A percentile compares a stretch with the other conserved stretches of the same genome.
These are phyloP conservation scores for Drosophila borealis DNA, from an alignment of 2,888 invertebrate species.

Conservation along the genomic window DNA sequence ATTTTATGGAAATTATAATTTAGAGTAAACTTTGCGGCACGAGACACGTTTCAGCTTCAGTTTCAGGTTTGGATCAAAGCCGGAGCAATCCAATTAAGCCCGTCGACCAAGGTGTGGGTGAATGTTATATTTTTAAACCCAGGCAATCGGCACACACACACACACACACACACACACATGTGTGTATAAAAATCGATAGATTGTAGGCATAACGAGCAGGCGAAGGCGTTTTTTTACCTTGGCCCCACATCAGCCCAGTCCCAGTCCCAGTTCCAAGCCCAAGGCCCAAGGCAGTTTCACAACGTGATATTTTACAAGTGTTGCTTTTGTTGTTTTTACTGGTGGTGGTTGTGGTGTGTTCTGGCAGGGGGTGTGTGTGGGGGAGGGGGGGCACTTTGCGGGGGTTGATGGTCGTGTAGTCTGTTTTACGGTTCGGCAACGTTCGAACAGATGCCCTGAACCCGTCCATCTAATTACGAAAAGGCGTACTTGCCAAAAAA, in stretches of 20 bases:
- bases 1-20: slow-evolving; percentile 59
- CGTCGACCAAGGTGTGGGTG: neutral
- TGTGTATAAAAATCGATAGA: slow-evolving; percentile 71
- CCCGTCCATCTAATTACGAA: slow-evolving; percentile 73
- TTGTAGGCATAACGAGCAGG: slow-evolving; percentile 45
- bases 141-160: slow-evolving; percentile 23
- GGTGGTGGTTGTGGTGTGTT: slow-evolving; percentile 26
- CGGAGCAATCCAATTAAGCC: slow-evolving; percentile 68
- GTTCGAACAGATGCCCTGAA: slow-evolving; percentile 70
- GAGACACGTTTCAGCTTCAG: slow-evolving; percentile 26
- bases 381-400: slow-evolving; percentile 3
- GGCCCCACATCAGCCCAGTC: slow-evolving; percentile 48
- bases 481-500: slow-evolving; percentile 41
- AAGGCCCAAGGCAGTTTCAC: slow-evolving; percentile 41
- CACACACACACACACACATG: slow-evolving; percentile 1
- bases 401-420: slow-evolving; percentile 47
- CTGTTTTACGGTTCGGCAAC: slow-evolving; percentile 69
- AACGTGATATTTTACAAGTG: slow-evolving; percentile 77
- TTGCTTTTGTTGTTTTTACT: slow-evolving; percentile 46
- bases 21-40: slow-evolving; percentile 31
- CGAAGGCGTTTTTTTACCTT: slow-evolving; percentile 62
- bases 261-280: slow-evolving; percentile 30
- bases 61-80: slow-evolving; percentile 2
- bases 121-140: slow-evolving; percentile 22
- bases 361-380: slow-evolving; percentile 19